Conservation (phyloP, 2,888 invertebrate genomes). For the Pristionchus arcanus region DNA sequence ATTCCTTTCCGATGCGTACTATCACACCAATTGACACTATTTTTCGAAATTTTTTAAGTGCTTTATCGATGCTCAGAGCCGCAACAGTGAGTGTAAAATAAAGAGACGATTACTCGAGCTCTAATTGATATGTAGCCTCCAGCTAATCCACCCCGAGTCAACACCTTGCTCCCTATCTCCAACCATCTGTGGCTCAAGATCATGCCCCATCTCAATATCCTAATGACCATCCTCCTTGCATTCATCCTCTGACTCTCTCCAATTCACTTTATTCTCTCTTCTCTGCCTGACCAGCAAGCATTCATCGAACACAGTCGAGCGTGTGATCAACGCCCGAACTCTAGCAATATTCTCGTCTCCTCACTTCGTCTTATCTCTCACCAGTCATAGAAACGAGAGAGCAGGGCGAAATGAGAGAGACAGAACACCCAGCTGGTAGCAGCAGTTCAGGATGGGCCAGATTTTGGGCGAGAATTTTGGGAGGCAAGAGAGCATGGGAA, state of each 20-base stretch:
- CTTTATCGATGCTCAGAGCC: background rate
- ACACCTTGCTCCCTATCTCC: background rate
- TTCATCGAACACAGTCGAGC: background rate
- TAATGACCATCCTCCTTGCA: background rate
- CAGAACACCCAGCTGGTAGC: constrained; percentile 26
- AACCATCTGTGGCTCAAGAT: constrained; percentile 18
- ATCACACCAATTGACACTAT: background rate
- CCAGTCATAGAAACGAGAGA: background rate
- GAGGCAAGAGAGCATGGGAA: background rate
- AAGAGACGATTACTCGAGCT: background rate
- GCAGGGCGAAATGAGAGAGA: background rate
- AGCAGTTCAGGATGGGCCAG: background rate
- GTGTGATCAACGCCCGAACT: background rate
- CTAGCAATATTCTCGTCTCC: too few species aligned
- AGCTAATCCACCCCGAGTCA: background rate
- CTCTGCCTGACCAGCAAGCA: background rate
- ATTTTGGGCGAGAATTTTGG: background rate
- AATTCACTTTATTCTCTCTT: background rate
- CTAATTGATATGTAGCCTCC: background rate
- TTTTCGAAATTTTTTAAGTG: too few species aligned
- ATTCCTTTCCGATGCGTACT: background rate
- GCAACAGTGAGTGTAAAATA: background rate
- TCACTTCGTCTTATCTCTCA: background rate
- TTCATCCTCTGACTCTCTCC: background rate
- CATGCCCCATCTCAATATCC: background rate